These are phyloP conservation scores for Leptarthrus brevirostris DNA, from an alignment of 2,888 invertebrate genomes.

Conservation along the genomic window DNA sequence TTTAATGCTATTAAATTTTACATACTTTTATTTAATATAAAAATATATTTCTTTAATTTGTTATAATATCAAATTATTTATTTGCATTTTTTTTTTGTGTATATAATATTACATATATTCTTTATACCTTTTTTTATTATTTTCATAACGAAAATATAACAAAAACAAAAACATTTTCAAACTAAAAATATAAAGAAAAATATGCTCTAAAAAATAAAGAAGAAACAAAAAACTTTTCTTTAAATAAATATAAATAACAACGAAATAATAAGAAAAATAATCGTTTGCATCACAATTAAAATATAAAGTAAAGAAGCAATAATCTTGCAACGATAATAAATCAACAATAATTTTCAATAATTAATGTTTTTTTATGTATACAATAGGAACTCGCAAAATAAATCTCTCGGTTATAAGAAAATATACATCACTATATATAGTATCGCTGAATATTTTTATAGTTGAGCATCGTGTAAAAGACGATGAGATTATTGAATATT, in stretches of 20 bases:
- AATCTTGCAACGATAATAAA: too few relatives aligned
- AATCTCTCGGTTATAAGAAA: constrained; percentile 31
- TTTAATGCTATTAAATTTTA: too few relatives aligned
- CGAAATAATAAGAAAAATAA: constrained; percentile 16
- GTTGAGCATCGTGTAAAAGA: too few relatives aligned
- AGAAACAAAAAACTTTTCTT: constrained; percentile 23
- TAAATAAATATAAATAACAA: constrained; percentile 42
- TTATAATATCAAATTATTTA: constrained; percentile 27
- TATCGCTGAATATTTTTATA: too few relatives aligned
- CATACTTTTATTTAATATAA: neutral
- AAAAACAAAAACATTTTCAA: constrained; percentile 39
- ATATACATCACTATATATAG: constrained; percentile 34
- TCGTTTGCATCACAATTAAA: constrained; percentile 20
- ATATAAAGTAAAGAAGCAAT: constrained; percentile 10
- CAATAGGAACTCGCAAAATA: constrained; percentile 47
- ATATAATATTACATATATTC: neutral
- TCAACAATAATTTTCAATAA: neutral
- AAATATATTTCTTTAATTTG: neutral
- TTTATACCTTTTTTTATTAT: neutral
- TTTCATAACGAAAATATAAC: constrained; percentile 26
- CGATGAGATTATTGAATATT: too few relatives aligned
- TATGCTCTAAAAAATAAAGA: constrained; percentile 17
- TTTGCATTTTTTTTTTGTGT: constrained; percentile 1
- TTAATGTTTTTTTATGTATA: constrained; percentile 4
- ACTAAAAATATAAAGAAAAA: constrained; percentile 39